Base-by-base conservation (phyloP, 2,797 vertebrate species). In the Alca torda region DNA sequence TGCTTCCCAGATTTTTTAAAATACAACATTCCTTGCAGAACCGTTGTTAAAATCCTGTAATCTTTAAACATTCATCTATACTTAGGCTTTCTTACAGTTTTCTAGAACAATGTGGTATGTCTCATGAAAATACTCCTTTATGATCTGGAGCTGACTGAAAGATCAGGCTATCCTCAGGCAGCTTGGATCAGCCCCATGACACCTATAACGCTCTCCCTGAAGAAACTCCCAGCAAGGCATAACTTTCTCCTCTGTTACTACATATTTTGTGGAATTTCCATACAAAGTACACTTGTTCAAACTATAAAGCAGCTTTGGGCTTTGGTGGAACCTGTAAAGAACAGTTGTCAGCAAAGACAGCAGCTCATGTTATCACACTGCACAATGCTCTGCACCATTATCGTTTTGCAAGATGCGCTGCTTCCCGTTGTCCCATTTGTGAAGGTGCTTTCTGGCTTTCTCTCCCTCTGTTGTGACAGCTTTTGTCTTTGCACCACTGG, bases 401-500 rank as follows among this genome's bases (percentile, higher is more conserved):
- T 37, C 26, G 53, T 92, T 96, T 89, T 92, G 75, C 61, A 89
- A 78, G 86, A 88, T 73, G 65, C 1, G 4, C 43, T 57, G 57
- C 83, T 91, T 95, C 70, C 76, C 7, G 2, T 90, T 90, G 74
- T 84, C 95, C 94, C 68, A 59, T 94, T 93, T 90, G 46, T 90
- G 90, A 96, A 95, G 91, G 84, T 70, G 77, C 63, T 94, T 96
- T 91, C 87, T 93, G 89, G 84, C 33, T 91, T 86, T 89, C 70
- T 67, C 84, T 94, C 61, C 16, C 43, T 87, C 84, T 92, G 83
- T 80, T 94, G 56, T 80, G 80, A 96, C 94, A 88, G 84, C 65
- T 95, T 97, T 97, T 97, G 91, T 97, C 86, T 97, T 91, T 75
- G 56, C 64, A 92, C 70, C 79, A 39, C 41, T 86, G 93, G 83